Evolutionary conservation across 1,140 invertebrate genomes (phyloP).

Genomic region (Tribolium castaneum): DNA sequence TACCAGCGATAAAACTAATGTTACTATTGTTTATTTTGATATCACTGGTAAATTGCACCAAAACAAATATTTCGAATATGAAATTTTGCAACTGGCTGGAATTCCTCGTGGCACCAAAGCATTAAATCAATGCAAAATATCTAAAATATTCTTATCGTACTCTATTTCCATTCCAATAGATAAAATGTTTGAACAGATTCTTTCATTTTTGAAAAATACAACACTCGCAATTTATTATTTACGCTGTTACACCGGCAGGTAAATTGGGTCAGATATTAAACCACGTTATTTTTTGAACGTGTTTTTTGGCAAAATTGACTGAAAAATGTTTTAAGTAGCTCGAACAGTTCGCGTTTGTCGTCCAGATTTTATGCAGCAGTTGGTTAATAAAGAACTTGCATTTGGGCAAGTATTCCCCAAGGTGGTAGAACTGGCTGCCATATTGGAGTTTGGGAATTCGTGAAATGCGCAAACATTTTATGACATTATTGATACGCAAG

Average conservation of each 20-base stretch:
- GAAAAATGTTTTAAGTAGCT: background rate
- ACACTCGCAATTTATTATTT: background rate
- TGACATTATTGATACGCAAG: constrained; percentile 17
- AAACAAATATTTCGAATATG: constrained; percentile 6
- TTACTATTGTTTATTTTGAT: background rate
- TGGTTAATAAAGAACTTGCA: background rate
- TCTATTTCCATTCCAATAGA: background rate
- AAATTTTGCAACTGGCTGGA: constrained; percentile 1
- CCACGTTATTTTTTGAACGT: too few relatives aligned
- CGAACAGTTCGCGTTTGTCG: too few relatives aligned
- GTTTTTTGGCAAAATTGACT: too few relatives aligned
- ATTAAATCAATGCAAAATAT: constrained; percentile 11
- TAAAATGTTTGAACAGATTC: background rate
- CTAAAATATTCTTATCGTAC: constrained; percentile 9
- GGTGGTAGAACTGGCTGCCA: background rate
- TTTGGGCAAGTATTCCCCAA: background rate
- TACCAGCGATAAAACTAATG: background rate
- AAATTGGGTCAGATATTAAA: too few relatives aligned
- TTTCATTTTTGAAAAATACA: background rate
- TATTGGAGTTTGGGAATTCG: background rate
- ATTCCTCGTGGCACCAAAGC: constrained; percentile 2
- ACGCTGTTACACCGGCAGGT: background rate
- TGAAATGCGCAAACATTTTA: constrained; percentile 18
- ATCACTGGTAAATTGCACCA: background rate
- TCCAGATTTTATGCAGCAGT: too few relatives aligned